Conservation (phyloP, 1,140 invertebrate genomes). For the Pentalonia nigronervosa region DNA sequence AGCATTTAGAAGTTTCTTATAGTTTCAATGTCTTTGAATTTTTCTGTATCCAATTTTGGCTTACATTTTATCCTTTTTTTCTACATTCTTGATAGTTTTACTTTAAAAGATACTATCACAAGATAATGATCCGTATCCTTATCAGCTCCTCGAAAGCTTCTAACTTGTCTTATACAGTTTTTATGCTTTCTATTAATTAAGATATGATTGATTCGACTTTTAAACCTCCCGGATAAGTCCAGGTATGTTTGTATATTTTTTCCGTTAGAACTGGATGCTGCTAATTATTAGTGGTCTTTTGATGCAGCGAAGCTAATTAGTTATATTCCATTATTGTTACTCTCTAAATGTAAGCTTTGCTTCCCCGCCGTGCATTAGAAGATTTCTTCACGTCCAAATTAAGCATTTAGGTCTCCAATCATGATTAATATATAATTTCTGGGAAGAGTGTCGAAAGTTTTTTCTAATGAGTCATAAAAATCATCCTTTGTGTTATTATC, state of each 20-base stretch:
- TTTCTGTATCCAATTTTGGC: conserved; percentile 23
- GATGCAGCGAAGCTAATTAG: conserved; percentile 24
- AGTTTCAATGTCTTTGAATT: neutral
- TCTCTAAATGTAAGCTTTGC: neutral
- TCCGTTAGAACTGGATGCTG: neutral
- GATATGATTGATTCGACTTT: no score
- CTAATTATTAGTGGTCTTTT: conserved; percentile 11
- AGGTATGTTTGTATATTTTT: no score
- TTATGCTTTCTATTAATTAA: no score
- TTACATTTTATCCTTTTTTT: neutral
- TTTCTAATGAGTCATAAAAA: neutral
- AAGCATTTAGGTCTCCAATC: neutral
- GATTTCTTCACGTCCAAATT: neutral
- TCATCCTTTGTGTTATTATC: neutral
- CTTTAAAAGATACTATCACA: neutral
- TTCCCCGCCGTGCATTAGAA: neutral
- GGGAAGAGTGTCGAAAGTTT: neutral
- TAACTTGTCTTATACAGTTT: no score
- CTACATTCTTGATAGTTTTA: conserved; percentile 13
- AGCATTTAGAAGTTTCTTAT: neutral
- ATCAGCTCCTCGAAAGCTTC: no score
- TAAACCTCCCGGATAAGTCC: no score
- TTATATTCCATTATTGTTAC: neutral
- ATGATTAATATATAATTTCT: neutral
- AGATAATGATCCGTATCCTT: no score